Base-by-base conservation (phyloP, 2,113 vertebrate species). In the Naja naja region DNA sequence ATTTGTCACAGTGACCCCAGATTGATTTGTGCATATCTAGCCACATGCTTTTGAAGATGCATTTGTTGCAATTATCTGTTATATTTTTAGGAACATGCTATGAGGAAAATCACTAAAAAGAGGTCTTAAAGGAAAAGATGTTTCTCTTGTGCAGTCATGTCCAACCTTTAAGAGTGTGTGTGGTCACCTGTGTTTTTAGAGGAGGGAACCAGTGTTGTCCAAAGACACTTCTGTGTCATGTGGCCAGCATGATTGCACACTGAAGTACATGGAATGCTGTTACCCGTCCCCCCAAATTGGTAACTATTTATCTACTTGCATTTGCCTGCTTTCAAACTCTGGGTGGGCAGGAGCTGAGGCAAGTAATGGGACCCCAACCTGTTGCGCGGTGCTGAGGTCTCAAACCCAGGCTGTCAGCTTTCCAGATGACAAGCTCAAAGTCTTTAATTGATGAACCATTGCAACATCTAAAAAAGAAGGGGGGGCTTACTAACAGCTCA, bases 101-200 rank as follows among this genome's bases (percentile, higher is more conserved):
- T 52, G 81, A 95, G 6, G 60, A 23, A 90, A 69, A 58, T 69
- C 64, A 22, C 95, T 91, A 88, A 94, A 96, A 74, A 92, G 93
- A 94, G 94, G 93, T 95, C 93, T n/a, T 69, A 69, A 69, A 69
- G 64, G 64, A 14, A 64, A 64, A 64, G 30, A 4, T n/a, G 27
- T n/a, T 69, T 69, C 1, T n/a, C 30, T 69, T 69, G 30, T 16
- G 12, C 30, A 69, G 14, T 60, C 30, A 69, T 69, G 64, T n/a
- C 64, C 4, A 16, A 69, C 30, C 16, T n/a, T 69, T 16, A 69
- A 69, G 12, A 30, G 4, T 69, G 4, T 16, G 64, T 16, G 64
- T 34, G 30, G 12, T 69, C 64, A 69, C n/a, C 60, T 69, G 11
- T n/a, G 23, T 58, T 58, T 58, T 60, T 60, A 60, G 8, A 9